Conservation (phyloP, 2,113 vertebrate species). For the Tupaia chinensis region DNA sequence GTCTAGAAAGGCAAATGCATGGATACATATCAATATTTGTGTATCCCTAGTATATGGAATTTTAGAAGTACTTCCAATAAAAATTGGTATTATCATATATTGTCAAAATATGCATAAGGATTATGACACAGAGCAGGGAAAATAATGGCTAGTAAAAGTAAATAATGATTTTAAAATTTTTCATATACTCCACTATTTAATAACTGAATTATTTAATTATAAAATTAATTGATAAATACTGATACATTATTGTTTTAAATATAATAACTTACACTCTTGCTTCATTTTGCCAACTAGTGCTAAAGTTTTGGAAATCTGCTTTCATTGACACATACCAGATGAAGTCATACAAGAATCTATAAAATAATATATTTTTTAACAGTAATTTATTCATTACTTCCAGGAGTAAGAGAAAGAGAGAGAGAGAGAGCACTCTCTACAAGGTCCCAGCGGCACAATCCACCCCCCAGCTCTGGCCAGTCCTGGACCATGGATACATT, state of each 20-base stretch:
- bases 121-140: not conserved
- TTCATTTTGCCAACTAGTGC: not conserved
- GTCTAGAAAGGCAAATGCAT: not conserved
- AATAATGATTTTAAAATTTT: conserved; percentile 11
- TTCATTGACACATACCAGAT: not conserved
- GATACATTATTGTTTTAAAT: not conserved
- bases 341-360: not conserved
- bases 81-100: not conserved
- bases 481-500: too few species aligned
- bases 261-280: not conserved
- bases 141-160: not conserved
- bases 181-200: not conserved
- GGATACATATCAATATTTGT: not conserved
- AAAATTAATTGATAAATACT: not conserved
- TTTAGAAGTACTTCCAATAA: not conserved
- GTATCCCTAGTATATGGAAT: not conserved
- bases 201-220: not conserved
- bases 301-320: not conserved
- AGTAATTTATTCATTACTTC: too few species aligned
- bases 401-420: too few species aligned
- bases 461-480: too few species aligned
- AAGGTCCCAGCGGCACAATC: too few species aligned
- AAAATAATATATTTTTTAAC: too few species aligned
- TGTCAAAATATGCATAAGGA: not conserved
- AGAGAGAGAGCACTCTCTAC: too few species aligned